phyloP scores from a whole-genome alignment of 2,888 invertebrate genomes.

The Spodoptera picta region DNA sequence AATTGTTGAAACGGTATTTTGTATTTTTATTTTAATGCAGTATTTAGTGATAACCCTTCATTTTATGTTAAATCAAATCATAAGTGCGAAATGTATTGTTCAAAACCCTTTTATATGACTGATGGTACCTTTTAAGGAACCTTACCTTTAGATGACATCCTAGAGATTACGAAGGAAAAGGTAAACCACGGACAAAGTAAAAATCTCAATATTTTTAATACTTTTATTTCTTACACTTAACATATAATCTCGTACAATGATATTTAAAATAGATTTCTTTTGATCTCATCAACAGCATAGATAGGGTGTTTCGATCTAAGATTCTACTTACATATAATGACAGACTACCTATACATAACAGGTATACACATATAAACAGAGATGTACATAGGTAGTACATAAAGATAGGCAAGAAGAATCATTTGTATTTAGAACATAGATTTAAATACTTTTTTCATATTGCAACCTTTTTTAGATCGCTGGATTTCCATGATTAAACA shows the following conservation, averaged over 20 bases:
- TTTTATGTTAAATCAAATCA: neutral
- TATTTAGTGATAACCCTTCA: neutral
- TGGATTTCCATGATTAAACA: slow-evolving; percentile 12
- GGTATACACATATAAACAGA: slow-evolving; percentile 49
- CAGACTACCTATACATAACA: slow-evolving; percentile 52
- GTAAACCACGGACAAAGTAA: neutral
- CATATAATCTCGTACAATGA: slow-evolving; percentile 85
- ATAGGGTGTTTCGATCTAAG: slow-evolving; percentile 63
- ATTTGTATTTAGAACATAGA: slow-evolving; percentile 37
- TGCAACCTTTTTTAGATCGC: slow-evolving; percentile 24
- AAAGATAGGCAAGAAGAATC: slow-evolving; percentile 23
- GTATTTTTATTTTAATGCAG: slow-evolving; percentile 21
- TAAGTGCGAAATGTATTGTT: too few relatives aligned
- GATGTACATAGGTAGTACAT: slow-evolving; percentile 38
- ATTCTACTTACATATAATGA: slow-evolving; percentile 54
- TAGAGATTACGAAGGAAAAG: neutral
- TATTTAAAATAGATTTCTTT: slow-evolving; percentile 88
- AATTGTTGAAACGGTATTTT: slow-evolving; percentile 16
- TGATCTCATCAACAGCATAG: slow-evolving; percentile 79
- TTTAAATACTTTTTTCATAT: slow-evolving; percentile 11
- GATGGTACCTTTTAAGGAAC: too few relatives aligned
- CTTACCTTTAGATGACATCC: neutral
- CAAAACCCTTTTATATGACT: too few relatives aligned
- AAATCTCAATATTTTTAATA: slow-evolving; percentile 58
- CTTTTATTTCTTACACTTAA: slow-evolving; percentile 84